These are phyloP conservation scores for Barbus barbus DNA, from an alignment of 2,113 vertebrate genomes.

Conservation along the genomic window DNA sequence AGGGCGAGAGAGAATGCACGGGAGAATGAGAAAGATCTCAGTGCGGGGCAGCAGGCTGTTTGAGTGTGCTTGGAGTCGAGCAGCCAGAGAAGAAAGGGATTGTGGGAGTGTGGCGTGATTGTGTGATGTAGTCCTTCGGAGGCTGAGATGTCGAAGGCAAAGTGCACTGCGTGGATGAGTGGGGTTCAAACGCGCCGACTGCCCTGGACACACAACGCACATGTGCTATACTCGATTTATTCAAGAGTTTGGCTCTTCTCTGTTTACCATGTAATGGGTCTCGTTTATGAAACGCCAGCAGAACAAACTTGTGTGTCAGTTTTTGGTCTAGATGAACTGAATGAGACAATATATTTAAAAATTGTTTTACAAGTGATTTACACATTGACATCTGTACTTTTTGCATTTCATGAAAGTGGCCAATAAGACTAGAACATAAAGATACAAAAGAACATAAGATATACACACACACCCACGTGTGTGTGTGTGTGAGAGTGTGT, in stretches of 20 bases:
- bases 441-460: no score
- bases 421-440: no score
- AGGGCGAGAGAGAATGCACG: constrained; percentile 22
- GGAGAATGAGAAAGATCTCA: constrained; percentile 21
- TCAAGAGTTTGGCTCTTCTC: neutral
- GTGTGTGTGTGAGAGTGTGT: no score
- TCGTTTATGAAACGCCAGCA: neutral
- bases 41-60: constrained; percentile 31
- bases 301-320: neutral
- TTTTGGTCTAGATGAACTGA: no score
- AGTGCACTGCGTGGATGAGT: neutral
- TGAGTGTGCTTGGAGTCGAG: constrained; percentile 45
- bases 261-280: neutral
- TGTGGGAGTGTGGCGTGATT: constrained; percentile 52
- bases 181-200: neutral
- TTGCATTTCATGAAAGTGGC: no score
- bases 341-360: no score
- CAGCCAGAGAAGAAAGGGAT: constrained; percentile 49
- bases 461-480: no score
- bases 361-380: no score
- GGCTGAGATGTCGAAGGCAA: neutral
- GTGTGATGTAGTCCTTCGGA: constrained; percentile 46
- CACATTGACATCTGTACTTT: no score
- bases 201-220: neutral
- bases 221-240: neutral